Percentiles rank a stretch among this genome's conserved stretches.
Evolutionary conservation across 53 echinoderm and acorn worm species (phyloP).

Genomic region (Pentamera pediparva): DNA sequence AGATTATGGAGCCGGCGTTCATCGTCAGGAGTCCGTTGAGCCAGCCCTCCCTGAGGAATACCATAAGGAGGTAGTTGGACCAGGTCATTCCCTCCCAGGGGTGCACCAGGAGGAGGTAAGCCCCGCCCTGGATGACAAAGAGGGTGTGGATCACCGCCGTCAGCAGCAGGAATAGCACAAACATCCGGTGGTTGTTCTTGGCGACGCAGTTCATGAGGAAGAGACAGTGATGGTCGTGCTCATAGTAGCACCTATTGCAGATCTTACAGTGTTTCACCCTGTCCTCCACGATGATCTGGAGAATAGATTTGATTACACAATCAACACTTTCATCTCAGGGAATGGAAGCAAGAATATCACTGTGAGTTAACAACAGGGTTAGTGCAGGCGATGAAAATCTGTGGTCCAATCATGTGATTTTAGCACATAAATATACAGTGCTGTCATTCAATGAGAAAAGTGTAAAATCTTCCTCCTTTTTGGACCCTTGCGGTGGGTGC

Average conservation of each 20-base stretch:
- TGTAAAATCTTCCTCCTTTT: too few relatives aligned
- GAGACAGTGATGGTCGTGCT: constrained; percentile 89
- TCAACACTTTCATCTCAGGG: too few relatives aligned
- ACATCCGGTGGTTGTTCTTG: constrained; percentile 72
- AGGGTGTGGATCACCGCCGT: constrained; percentile 44
- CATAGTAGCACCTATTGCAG: constrained; percentile 59
- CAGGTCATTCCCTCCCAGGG: constrained; percentile 26
- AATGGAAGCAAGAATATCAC: too few relatives aligned
- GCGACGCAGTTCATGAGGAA: constrained; percentile 86
- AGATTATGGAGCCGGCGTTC: constrained; percentile 62
- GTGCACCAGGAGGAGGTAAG: constrained; percentile 46
- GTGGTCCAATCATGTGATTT: too few relatives aligned
- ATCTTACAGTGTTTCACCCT: constrained; percentile 76
- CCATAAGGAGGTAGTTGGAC: constrained; percentile 5
- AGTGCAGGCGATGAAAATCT: too few relatives aligned
- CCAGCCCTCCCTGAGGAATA: constrained; percentile 50
- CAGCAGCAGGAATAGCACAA: constrained; percentile 65
- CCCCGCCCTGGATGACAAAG: constrained; percentile 47
- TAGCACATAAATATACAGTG: too few relatives aligned
- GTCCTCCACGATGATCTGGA: constrained; percentile 65
- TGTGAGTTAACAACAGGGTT: too few relatives aligned
- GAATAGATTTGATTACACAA: background rate
- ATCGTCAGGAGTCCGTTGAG: constrained; percentile 44
- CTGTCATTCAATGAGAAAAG: too few relatives aligned
- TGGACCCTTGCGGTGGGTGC: too few relatives aligned